These are phyloP conservation scores for Caenorhabditis uteleia DNA, from an alignment of 2,888 invertebrate species.

Conservation along the genomic window DNA sequence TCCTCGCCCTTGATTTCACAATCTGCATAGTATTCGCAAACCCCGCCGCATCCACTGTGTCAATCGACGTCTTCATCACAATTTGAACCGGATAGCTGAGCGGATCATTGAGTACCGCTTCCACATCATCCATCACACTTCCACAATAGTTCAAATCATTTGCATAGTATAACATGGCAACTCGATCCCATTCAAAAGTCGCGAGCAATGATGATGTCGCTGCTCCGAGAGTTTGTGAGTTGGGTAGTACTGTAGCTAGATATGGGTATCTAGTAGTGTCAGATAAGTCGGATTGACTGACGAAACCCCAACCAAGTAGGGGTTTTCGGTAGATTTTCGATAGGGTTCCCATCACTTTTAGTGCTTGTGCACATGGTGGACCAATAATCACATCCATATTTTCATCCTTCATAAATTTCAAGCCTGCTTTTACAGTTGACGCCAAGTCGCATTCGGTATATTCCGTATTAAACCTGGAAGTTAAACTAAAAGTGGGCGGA, in stretches of 20 bases:
- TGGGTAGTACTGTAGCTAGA: constrained; percentile 27
- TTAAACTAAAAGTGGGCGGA: too few relatives aligned
- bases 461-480: constrained; percentile 35
- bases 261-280: constrained; percentile 31
- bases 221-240: constrained; percentile 19
- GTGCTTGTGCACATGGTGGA: constrained; percentile 49
- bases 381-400: constrained; percentile 55
- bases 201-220: constrained; percentile 20
- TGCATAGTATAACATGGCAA: constrained; percentile 27
- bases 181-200: constrained; percentile 22
- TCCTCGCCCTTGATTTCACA: constrained; percentile 14
- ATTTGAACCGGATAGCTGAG: constrained; percentile 2
- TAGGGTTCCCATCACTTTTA: constrained; percentile 28
- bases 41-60: neutral
- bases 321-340: constrained; percentile 30
- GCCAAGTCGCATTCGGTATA: constrained; percentile 42
- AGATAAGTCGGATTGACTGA: constrained; percentile 22
- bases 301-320: constrained; percentile 40
- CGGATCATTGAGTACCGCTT: constrained; percentile 18
- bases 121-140: constrained; percentile 30
- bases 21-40: neutral
- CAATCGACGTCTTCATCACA: constrained; percentile 11
- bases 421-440: constrained; percentile 16
- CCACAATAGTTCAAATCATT: constrained; percentile 30
- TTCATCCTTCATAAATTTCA: constrained; percentile 46